Base-by-base conservation (phyloP, 2,888 invertebrate genomes). In the Oxyteleia sp. region DNA sequence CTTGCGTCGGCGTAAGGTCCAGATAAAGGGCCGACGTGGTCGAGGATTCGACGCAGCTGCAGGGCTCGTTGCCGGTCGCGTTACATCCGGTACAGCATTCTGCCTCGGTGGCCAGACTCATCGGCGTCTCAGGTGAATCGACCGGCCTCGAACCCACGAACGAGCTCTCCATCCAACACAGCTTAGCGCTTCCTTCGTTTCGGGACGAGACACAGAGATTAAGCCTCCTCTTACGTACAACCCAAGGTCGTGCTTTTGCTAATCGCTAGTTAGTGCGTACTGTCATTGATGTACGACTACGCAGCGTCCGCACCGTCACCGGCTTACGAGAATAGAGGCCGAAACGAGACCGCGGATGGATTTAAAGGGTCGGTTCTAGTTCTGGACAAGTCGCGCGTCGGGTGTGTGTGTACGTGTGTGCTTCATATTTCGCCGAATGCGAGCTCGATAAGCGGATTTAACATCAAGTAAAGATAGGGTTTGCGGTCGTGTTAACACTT, bases 161-260 rank as follows among this genome's bases (percentile, higher is more conserved):
- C 85, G 98, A 98, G 94, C 98, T 98, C 93, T 98, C 98, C 93
- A 98, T 95, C 98, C 98, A 98, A 93, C 96, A 97, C 90, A 97
- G 93, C 90, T 96, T 95, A 91, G 95, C 95, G 92, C 96, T 96
- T 92, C 96, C 95, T 92, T 87, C 61, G 82, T 45, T 81, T 55
- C 63, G 69, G 51, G 47, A 69, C 74, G 26, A 79, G 71, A 84
- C 59, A 79, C 59, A 78, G 51, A 81, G 7, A 78, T 75, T 82
- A 79, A 59, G 57, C 75, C n/a, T 82, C 72, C 51, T 15, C 53
- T 26, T 38, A 59, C 11, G 2, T 35, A 63, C 38, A 41, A 72
- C 26, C 80, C 43, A 55, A 45, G 51, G 29, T 49, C 43, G 61
- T 32, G 26, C 18, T 49, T 59, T 57, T n/a, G 43, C 51, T 68